phyloP scores from a whole-genome alignment of 2,888 invertebrate genomes.

The Abrostola triplasia region DNA sequence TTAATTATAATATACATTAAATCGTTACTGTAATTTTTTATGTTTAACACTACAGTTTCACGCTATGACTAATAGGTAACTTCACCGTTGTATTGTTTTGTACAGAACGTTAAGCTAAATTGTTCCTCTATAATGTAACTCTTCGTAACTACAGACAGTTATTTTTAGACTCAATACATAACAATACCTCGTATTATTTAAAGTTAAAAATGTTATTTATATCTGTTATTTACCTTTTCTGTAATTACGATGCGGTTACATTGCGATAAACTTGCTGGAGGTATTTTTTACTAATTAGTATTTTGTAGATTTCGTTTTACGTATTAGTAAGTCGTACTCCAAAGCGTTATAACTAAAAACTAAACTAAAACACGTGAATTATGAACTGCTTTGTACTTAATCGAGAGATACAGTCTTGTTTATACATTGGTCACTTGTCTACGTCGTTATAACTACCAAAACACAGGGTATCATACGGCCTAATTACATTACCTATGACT shows the following conservation, averaged over 20 bases:
- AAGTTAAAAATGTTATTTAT: conserved; percentile 13
- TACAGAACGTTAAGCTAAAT: conserved; percentile 60
- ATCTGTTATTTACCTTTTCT: conserved; percentile 1
- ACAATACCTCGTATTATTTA: conserved; percentile 28
- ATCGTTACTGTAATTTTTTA: conserved; percentile 43
- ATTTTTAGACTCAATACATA: conserved; percentile 30
- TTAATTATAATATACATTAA: conserved; percentile 56
- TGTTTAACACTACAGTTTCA: conserved; percentile 35
- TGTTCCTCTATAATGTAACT: conserved; percentile 39
- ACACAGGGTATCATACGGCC: conserved; percentile 45
- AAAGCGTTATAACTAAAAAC: conserved; percentile 30
- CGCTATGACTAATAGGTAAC: conserved; percentile 81
- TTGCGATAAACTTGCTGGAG: conserved; percentile 15
- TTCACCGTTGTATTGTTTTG: conserved; percentile 74
- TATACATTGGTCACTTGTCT: conserved; percentile 81
- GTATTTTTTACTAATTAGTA: conserved; percentile 13
- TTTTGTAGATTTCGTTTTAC: not conserved
- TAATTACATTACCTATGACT: conserved; percentile 46
- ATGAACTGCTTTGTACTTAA: conserved; percentile 79
- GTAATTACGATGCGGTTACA: conserved; percentile 31
- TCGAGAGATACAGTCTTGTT: conserved; percentile 82
- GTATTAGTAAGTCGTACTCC: conserved; percentile 23
- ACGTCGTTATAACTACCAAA: conserved; percentile 45
- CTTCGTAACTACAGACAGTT: conserved; percentile 28
- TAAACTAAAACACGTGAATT: conserved; percentile 47